Conservation (phyloP, 1,140 invertebrate genomes). For the Bombus confusus region DNA sequence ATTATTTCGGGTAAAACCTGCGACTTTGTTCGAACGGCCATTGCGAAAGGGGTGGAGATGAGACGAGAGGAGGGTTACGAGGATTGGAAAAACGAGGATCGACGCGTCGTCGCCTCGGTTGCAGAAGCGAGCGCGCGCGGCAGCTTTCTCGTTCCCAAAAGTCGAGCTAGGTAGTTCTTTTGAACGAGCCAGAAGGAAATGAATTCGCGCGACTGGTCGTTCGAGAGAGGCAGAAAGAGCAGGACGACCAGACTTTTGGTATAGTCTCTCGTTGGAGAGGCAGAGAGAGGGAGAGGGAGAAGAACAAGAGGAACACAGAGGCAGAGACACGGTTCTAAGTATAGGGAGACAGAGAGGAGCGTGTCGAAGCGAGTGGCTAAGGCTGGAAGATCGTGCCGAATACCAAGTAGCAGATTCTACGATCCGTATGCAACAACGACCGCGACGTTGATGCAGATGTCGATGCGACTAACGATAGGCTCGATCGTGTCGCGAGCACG, state of each 20-base stretch:
- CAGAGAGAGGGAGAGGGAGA: background rate
- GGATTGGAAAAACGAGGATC: too few species aligned
- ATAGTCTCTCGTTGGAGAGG: too few species aligned
- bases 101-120: too few species aligned
- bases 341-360: slow-evolving; percentile 37
- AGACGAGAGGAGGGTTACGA: too few species aligned
- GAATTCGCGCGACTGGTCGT: background rate
- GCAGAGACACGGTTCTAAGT: slow-evolving; percentile 45
- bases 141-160: background rate
- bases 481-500: background rate
- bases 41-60: too few species aligned
- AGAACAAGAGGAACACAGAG: slow-evolving; percentile 14
- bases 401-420: slow-evolving; percentile 25
- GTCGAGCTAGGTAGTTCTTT: background rate
- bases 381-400: slow-evolving; percentile 40
- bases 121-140: too few species aligned
- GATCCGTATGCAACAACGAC: slow-evolving; percentile 33
- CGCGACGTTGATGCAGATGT: slow-evolving; percentile 42
- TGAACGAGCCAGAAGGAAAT: background rate
- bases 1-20: too few species aligned
- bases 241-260: background rate
- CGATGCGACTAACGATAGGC: slow-evolving; percentile 41
- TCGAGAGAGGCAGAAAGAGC: background rate
- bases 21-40: too few species aligned
- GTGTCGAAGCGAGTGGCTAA: slow-evolving; percentile 27